phyloP scores from a whole-genome alignment of 2,113 vertebrate species.

The Litocranius walleri region DNA sequence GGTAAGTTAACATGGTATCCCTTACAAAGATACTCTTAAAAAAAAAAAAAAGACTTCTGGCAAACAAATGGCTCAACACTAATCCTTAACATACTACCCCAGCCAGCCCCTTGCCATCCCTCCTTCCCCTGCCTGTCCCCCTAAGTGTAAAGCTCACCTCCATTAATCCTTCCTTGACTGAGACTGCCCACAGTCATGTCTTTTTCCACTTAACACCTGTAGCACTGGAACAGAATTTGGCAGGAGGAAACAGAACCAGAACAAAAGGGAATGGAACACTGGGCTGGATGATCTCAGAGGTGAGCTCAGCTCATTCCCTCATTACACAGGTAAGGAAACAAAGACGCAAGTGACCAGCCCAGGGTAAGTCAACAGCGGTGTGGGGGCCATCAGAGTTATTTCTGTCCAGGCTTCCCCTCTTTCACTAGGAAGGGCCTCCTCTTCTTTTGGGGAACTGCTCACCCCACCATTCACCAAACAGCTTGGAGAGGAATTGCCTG shows the following conservation, averaged over 20 bases:
- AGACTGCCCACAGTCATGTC: conserved; percentile 9
- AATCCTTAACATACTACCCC: neutral
- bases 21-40: neutral
- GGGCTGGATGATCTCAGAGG: neutral
- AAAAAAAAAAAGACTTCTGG: neutral
- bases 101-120: neutral
- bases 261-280: conserved; percentile 37
- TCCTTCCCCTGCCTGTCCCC: neutral
- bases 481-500: neutral
- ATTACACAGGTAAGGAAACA: neutral
- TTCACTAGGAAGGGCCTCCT: neutral
- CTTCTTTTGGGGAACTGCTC: neutral
- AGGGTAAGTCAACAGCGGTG: neutral
- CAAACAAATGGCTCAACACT: neutral
- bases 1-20: neutral
- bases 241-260: neutral
- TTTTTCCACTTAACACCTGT: neutral
- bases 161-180: conserved; percentile 30
- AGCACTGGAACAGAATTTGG: conserved; percentile 15
- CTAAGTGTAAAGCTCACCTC: neutral
- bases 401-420: neutral
- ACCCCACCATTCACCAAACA: neutral
- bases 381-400: neutral
- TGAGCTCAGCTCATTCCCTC: neutral
- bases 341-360: neutral